Evolutionary conservation across 2,113 vertebrate species (phyloP), one percentile per base, ranked within the genome.

Genomic region (Odobenus rosmarus): DNA sequence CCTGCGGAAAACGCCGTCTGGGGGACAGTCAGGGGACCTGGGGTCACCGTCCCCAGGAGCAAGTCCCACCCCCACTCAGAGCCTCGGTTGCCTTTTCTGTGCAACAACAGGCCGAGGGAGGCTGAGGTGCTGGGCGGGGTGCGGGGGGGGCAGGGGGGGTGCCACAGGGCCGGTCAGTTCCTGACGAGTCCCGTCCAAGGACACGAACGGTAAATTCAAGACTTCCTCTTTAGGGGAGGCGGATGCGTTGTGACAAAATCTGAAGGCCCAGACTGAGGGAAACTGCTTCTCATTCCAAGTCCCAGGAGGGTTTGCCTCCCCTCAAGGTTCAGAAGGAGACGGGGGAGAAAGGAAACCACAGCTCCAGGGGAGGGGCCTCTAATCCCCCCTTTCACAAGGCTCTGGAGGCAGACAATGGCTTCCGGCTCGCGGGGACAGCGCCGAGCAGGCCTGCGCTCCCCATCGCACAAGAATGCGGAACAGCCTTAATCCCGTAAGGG

Each of bases 401-500:
- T 96, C 97, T 72, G 96, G 33, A 93, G 95, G 95, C 95, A 91
- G 97, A 99, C 99, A 99, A 99, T 98, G 96, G 88, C 94, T 98
- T 98, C 98, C 97, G 82, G 98, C 98, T 55, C 53, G 81, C n/a
- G 1, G 76, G 97, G 93, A 98, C 98, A 96, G 98, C 62, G 87
- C 98, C 98, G 97, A 95, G 46, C 95, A 42, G 96, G 98, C 95
- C 97, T 90, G 92, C 55, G 80, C 55, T 95, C 93, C 97, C 97
- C 97, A 88, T n/a, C 82, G 8, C 98, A 97, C 97, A 98, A 96
- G 98, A 99, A 99, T 99, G 98, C 97, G 96, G 98, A 99, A 98
- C 98, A 98, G 98, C 93, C 95, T 88, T 98, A 98, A 98, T 98
- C 98, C 98, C 42, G 36, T 69, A 86, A 80, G 97, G 98, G 96